Base-by-base conservation (phyloP, 2,888 invertebrate species). In the Parapristionchus giblindavisi region DNA sequence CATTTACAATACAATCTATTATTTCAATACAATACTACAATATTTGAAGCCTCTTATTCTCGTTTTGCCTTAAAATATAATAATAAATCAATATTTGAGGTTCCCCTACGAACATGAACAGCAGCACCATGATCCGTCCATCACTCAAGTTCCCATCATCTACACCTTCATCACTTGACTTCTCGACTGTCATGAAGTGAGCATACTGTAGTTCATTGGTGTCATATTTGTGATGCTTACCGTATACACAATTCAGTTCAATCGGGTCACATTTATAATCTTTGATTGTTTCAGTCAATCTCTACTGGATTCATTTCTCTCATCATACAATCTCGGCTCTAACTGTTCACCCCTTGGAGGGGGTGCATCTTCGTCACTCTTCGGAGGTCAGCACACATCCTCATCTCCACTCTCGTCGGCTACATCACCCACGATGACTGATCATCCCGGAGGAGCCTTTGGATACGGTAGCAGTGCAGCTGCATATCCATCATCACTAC, bases 181-280 rank as follows among this genome's bases (percentile, higher is more conserved):
- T 65, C 29, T 65, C 63, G 29, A 65, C 63, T 3, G 63, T 65
- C 63, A 65, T 65, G 63, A 65, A 65, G 63, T 65, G 43, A 43
- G 43, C 11, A 14, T 43, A 43, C 43, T 8, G 43, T 43, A 43
- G 43, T 17, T 43, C 43, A 17, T 14, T 43, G 8, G 11, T 14
- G 43, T 43, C 43, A 17, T 43, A 43, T 8, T 43, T 14, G 43
- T 17, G 17, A 8, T 8, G 43, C 17, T 14, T 43, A 14, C 17
- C 43, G 43, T 43, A 43, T 43, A 43, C 43, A 43, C 60, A 14
- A 60, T 60, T 60, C 11, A 24, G 29, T 4, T 21, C 34, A 27
- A 1, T 34, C 29, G 2, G 32, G 4, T 17, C 29, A 38, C 6
- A 43, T 63, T 6, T 24, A 21, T 66, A 6, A 48, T 48, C 24